A percentile compares a stretch with the other conserved stretches of the same genome.
These are phyloP conservation scores for Leptinotarsa lineolata DNA, from an alignment of 1,140 invertebrate species.

Conservation along the genomic window DNA sequence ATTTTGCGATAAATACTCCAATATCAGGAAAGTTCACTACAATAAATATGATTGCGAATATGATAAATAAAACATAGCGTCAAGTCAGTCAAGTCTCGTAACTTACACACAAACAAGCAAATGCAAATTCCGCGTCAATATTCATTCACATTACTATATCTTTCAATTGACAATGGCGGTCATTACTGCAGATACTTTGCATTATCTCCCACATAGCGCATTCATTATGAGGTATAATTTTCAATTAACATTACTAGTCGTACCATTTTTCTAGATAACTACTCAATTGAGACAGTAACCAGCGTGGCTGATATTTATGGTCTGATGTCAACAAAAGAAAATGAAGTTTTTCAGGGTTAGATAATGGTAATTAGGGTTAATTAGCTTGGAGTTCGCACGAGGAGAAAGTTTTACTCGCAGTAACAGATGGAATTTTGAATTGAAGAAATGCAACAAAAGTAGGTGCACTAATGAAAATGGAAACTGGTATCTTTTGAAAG, in stretches of 20 bases:
- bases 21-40: not conserved
- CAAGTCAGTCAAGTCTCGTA: not conserved
- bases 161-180: conserved; percentile 6
- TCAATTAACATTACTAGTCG: conserved; percentile 2
- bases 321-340: not conserved
- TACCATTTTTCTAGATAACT: not conserved
- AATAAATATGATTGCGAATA: not conserved
- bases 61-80: not conserved
- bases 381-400: too few species aligned
- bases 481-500: too few species aligned
- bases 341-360: not conserved
- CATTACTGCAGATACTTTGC: not conserved
- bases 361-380: not conserved
- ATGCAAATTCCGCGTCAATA: conserved; percentile 6
- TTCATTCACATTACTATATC: conserved; percentile 1
- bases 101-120: not conserved
- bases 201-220: conserved; percentile 12
- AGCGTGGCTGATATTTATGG: conserved; percentile 2
- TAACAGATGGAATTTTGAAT: too few species aligned
- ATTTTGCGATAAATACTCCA: not conserved
- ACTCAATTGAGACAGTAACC: conserved; percentile 10
- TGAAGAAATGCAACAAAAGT: too few species aligned
- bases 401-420: too few species aligned
- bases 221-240: conserved; percentile 10
- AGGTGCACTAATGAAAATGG: too few species aligned